A percentile compares a stretch with the other conserved stretches of the same genome.
phyloP scores from a whole-genome alignment of 2,113 vertebrate genomes.

The Siniperca chuatsi region DNA sequence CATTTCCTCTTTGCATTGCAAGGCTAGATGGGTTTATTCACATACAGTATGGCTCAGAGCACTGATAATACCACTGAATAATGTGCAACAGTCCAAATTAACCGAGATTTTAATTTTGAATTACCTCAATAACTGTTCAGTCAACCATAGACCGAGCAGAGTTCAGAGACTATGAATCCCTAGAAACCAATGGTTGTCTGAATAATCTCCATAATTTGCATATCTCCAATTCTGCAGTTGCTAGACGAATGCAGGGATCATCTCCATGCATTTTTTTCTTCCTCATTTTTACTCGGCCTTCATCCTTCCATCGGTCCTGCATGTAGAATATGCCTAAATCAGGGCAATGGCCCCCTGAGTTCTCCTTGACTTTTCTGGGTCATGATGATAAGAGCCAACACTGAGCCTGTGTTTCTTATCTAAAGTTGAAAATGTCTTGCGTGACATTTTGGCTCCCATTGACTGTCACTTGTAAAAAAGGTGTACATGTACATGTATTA shows the following conservation, averaged over 20 bases:
- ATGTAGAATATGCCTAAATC: constrained; percentile 46
- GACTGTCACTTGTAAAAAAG: constrained; percentile 23
- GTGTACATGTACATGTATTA: constrained; percentile 22
- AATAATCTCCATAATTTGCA: constrained; percentile 60
- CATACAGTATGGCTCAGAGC: background rate
- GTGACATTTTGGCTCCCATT: constrained; percentile 60
- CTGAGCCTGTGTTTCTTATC: constrained; percentile 58
- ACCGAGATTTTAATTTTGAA: constrained; percentile 18
- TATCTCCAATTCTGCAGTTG: constrained; percentile 31
- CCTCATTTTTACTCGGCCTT: constrained; percentile 7
- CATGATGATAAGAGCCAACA: constrained; percentile 61
- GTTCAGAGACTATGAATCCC: constrained; percentile 27
- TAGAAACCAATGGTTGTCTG: constrained; percentile 24
- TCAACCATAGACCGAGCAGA: constrained; percentile 27
- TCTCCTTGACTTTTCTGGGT: constrained; percentile 72
- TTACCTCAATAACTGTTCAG: constrained; percentile 6
- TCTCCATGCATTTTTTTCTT: constrained; percentile 31
- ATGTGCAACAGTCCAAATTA: constrained; percentile 12
- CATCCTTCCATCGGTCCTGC: constrained; percentile 27
- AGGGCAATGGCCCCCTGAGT: constrained; percentile 54
- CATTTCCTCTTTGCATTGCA: background rate
- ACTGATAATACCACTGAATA: constrained; percentile 9
- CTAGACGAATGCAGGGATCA: constrained; percentile 42
- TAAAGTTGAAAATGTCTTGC: constrained; percentile 36
- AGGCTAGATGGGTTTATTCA: background rate